Evolutionary conservation across 2,888 invertebrate genomes (phyloP).

Genomic region (Caenorhabditis wallacei): DNA sequence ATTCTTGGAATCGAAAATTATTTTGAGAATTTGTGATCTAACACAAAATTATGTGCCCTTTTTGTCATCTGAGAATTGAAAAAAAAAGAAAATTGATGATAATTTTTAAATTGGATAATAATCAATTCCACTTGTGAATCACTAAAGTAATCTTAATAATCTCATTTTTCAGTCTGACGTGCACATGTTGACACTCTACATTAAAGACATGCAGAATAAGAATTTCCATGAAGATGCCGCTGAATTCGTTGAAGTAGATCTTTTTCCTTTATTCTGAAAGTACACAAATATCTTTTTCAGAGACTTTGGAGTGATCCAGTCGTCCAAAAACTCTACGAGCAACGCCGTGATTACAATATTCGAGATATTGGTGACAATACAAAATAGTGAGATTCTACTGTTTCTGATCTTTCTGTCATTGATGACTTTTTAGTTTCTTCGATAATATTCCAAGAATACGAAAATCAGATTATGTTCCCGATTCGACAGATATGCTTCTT

Average conservation of each 20-base stretch:
- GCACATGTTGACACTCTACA: conserved; percentile 27
- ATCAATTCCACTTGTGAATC: too few species aligned
- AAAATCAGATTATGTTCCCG: conserved; percentile 74
- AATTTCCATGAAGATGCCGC: conserved; percentile 20
- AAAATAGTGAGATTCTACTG: conserved; percentile 68
- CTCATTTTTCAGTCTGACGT: conserved; percentile 74
- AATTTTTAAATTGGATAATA: too few species aligned
- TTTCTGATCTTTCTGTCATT: background rate
- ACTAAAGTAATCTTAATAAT: too few species aligned
- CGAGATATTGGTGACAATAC: conserved; percentile 81
- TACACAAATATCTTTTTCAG: conserved; percentile 38
- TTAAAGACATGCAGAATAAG: conserved; percentile 39
- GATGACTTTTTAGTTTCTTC: conserved; percentile 76
- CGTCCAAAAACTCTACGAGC: conserved; percentile 66
- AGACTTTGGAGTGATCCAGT: conserved; percentile 70
- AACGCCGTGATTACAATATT: conserved; percentile 74
- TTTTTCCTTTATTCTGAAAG: too few species aligned
- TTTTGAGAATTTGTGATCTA: conserved; percentile 9
- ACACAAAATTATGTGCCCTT: background rate
- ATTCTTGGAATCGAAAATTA: background rate
- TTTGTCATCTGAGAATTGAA: too few species aligned
- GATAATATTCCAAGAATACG: conserved; percentile 77
- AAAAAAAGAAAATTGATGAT: too few species aligned
- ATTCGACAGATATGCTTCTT: conserved; percentile 79
- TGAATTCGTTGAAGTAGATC: conserved; percentile 3